Conservation (phyloP, 1,140 invertebrate genomes). For the Tetraneura akinire region DNA sequence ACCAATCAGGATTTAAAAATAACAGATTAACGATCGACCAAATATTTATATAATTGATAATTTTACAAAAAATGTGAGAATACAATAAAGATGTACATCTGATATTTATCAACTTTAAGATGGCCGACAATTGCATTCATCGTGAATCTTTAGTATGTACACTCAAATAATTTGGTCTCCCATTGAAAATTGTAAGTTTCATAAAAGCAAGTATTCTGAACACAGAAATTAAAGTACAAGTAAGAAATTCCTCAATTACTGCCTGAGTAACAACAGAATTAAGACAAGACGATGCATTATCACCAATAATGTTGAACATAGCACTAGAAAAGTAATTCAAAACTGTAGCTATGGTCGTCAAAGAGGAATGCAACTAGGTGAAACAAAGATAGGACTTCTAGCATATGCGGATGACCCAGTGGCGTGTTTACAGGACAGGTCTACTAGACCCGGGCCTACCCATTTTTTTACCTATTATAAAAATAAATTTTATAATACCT, state of each 20-base stretch:
- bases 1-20: conserved; percentile 36
- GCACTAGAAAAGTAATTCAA: too few relatives aligned
- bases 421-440: too few relatives aligned
- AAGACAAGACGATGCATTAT: conserved; percentile 49
- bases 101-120: conserved; percentile 51
- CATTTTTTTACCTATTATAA: too few relatives aligned
- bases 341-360: too few relatives aligned
- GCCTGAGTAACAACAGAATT: conserved; percentile 41
- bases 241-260: neutral
- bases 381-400: too few relatives aligned
- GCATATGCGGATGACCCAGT: too few relatives aligned
- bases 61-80: conserved; percentile 23
- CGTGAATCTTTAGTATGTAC: conserved; percentile 31
- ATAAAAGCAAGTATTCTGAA: neutral
- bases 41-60: conserved; percentile 35
- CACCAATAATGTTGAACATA: neutral
- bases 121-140: conserved; percentile 44
- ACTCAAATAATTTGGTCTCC: conserved; percentile 35
- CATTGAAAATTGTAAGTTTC: conserved; percentile 16
- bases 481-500: too few relatives aligned
- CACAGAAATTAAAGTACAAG: conserved; percentile 40
- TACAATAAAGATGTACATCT: conserved; percentile 39
- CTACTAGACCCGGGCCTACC: too few relatives aligned
- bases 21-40: conserved; percentile 29
- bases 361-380: too few relatives aligned